A percentile compares a stretch with the other conserved stretches of the same genome.
Conservation (phyloP, 2,113 vertebrate species). For the Oryzias javanicus region DNA sequence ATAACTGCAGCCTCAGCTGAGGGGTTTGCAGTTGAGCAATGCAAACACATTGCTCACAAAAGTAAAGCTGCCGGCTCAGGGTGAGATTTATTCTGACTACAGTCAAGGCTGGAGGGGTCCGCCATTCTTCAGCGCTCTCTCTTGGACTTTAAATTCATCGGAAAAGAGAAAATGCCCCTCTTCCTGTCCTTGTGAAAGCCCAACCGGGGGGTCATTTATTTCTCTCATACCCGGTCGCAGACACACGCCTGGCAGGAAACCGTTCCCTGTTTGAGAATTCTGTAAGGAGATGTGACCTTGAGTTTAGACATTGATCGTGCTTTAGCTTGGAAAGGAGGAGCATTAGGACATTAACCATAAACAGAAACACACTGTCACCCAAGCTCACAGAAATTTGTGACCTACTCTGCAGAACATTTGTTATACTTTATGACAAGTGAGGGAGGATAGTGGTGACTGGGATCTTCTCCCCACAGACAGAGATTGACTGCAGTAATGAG, state of each 20-base stretch:
- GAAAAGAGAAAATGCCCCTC: slow-evolving; percentile 33
- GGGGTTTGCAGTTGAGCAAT: slow-evolving; percentile 48
- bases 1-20: slow-evolving; percentile 18
- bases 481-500: slow-evolving; percentile 4
- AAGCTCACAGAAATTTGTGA: slow-evolving; percentile 19
- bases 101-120: slow-evolving; percentile 36
- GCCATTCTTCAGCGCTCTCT: slow-evolving; percentile 43
- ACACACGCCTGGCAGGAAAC: slow-evolving; percentile 25
- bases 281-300: slow-evolving; percentile 53
- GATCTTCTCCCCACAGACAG: slow-evolving; percentile 10
- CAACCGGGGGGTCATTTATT: slow-evolving; percentile 49
- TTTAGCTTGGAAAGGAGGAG: slow-evolving; percentile 27
- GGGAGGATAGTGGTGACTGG: slow-evolving; percentile 15
- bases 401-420: slow-evolving; percentile 17
- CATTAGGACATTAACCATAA: slow-evolving; percentile 35
- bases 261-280: slow-evolving; percentile 34
- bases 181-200: slow-evolving; percentile 27
- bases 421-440: slow-evolving; percentile 33
- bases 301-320: slow-evolving; percentile 30
- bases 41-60: slow-evolving; percentile 36
- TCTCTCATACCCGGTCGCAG: slow-evolving; percentile 27
- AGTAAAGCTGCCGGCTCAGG: slow-evolving; percentile 39
- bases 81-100: slow-evolving; percentile 54
- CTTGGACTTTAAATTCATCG: slow-evolving; percentile 45
- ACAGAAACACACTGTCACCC: slow-evolving; percentile 12